Evolutionary conservation across 2,888 invertebrate species (phyloP).

Genomic region (Peribatodes rhomboidaria): DNA sequence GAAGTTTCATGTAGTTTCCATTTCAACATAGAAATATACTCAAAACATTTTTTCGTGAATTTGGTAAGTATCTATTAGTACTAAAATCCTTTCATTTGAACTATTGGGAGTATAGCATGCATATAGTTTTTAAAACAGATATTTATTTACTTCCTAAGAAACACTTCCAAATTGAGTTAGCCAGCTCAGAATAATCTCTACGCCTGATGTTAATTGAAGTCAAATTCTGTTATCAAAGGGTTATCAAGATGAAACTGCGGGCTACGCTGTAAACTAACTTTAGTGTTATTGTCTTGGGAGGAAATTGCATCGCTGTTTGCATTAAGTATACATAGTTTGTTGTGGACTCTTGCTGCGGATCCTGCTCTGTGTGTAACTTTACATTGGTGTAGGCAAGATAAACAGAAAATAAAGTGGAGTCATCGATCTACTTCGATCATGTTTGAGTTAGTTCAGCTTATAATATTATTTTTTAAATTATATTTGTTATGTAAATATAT

Average conservation of each 20-base stretch:
- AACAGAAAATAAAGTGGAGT: not conserved
- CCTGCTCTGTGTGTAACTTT: not conserved
- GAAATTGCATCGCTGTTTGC: conserved; percentile 40
- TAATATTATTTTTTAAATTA: too few relatives aligned
- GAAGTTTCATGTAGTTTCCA: too few relatives aligned
- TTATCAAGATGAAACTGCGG: conserved; percentile 61
- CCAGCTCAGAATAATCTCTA: conserved; percentile 35
- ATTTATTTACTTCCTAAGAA: not conserved
- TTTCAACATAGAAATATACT: too few relatives aligned
- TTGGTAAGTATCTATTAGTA: too few relatives aligned
- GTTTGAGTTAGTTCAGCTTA: too few relatives aligned
- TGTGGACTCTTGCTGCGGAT: not conserved
- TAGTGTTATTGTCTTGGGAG: conserved; percentile 54
- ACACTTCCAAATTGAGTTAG: not conserved
- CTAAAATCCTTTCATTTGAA: too few relatives aligned
- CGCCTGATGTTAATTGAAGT: conserved; percentile 52
- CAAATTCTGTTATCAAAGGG: conserved; percentile 64
- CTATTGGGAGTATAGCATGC: too few relatives aligned
- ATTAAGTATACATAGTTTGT: conserved; percentile 15
- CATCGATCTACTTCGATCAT: too few relatives aligned
- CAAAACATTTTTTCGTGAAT: too few relatives aligned
- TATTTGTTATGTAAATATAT: too few relatives aligned
- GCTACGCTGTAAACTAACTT: conserved; percentile 58
- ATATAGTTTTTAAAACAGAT: too few relatives aligned
- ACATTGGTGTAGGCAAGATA: not conserved